Base-by-base conservation (phyloP, 2,797 vertebrate species). In the Hemitrygon akajei region DNA sequence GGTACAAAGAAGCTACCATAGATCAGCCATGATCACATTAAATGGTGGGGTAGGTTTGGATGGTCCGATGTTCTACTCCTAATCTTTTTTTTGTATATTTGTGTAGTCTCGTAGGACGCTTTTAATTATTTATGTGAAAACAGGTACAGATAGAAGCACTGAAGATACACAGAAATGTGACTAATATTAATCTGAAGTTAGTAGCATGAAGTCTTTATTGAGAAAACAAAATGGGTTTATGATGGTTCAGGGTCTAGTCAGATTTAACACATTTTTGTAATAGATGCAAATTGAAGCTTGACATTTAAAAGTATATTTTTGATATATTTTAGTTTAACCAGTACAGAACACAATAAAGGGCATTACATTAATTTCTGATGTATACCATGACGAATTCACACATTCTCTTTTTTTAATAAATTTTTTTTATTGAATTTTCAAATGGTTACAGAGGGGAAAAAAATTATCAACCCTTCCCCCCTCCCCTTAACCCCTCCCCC, bases 231-330 rank as follows among this genome's bases (percentile, higher is more conserved):
- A 63, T 66, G 47, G 47, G 14, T 63, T 5, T 5, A 34, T 47
- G 47, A 47, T 47, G 47, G 30, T 14, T 87, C n/a, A 30, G 60
- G 7, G 58, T 60, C 20, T 14, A 63, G 47, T 47, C 1, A 47
- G 47, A 30, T 30, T 60, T 86, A 47, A 3, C 63, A 27, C 2
- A 5, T 58, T 87, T 63, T 87, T 87, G 30, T 30, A 66, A 63
- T 87, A 63, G n/a, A 12, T 20, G 30, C 58, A 87, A 87, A 87
- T 63, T 66, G 58, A 87, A 87, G n/a, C 12, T 87, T 87, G 58
- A 87, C 58, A 63, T 87, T 87, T 87, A 30, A 87, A 87, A 87
- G 14, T 87, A 87, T 11, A 34, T 87, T 63, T 87, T n/a, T 30
- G n/a, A 27, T 47, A 66, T 18, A 86, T 11, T 25, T 14, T 60